Evolutionary conservation across 2,888 invertebrate species (phyloP).

Genomic region (Oxycera nigricornis): DNA sequence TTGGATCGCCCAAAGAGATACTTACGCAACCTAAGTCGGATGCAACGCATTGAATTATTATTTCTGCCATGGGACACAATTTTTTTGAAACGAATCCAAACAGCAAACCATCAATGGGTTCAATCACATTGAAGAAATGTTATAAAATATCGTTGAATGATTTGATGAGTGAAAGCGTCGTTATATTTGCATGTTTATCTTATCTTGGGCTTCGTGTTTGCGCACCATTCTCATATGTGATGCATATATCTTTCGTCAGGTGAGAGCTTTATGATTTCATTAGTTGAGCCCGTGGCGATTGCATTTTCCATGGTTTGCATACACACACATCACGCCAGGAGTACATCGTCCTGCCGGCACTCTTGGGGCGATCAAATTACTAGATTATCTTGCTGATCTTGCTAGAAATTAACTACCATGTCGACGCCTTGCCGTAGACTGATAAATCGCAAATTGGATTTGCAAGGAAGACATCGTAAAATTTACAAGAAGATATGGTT

Average conservation of each 20-base stretch:
- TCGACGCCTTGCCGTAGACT: constrained; percentile 12
- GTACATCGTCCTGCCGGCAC: background rate
- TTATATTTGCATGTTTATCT: background rate
- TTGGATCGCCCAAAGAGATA: background rate
- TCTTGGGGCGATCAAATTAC: background rate
- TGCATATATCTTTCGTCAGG: too few relatives aligned
- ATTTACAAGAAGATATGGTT: background rate
- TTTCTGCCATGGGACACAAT: background rate
- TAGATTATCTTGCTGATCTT: constrained; percentile 7
- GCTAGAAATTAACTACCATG: constrained; percentile 14
- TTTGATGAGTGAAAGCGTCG: constrained; percentile 6
- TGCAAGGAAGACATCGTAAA: background rate
- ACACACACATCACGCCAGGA: background rate
- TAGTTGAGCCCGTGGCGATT: background rate
- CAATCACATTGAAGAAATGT: background rate
- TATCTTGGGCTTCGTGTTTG: background rate
- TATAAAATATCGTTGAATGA: constrained; percentile 5
- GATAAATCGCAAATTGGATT: constrained; percentile 17
- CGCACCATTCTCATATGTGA: background rate
- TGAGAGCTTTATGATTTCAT: background rate
- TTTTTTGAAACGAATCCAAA: background rate
- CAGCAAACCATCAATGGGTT: background rate
- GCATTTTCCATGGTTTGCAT: background rate
- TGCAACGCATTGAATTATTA: background rate
- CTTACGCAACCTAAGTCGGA: constrained; percentile 9